phyloP scores from a whole-genome alignment of 2,888 invertebrate genomes.

The Xanthorhoe spadicearia region DNA sequence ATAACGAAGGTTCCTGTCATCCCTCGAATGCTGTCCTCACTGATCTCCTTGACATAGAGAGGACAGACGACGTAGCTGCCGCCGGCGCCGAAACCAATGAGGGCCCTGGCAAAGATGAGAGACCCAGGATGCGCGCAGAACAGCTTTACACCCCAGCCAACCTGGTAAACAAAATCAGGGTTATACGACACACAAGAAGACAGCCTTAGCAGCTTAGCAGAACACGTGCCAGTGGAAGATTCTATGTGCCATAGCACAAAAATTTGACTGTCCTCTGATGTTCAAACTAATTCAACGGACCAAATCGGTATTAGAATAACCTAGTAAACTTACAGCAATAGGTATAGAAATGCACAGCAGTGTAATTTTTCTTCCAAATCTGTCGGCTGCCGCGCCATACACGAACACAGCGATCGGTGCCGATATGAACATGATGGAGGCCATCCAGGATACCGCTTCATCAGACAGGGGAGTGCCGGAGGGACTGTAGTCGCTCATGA shows the following conservation, averaged over 20 bases:
- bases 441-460: constrained; percentile 83
- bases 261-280: too few relatives aligned
- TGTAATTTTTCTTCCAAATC: constrained; percentile 80
- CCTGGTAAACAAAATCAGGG: too few relatives aligned
- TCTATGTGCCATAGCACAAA: too few relatives aligned
- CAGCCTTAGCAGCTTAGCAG: too few relatives aligned
- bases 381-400: constrained; percentile 80
- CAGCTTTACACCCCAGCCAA: constrained; percentile 78
- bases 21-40: constrained; percentile 77
- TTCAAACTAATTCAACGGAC: too few relatives aligned
- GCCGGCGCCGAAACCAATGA: constrained; percentile 78
- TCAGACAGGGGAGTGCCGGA: constrained; percentile 66
- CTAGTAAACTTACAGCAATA: constrained; percentile 66
- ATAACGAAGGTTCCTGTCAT: constrained; percentile 80
- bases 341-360: constrained; percentile 69
- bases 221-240: too few relatives aligned
- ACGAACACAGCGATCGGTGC: constrained; percentile 83
- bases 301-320: too few relatives aligned
- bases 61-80: constrained; percentile 78
- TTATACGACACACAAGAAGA: too few relatives aligned
- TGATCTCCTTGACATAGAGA: constrained; percentile 79
- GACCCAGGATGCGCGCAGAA: constrained; percentile 66
- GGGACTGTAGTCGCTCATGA: constrained; percentile 74
- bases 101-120: constrained; percentile 70
- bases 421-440: constrained; percentile 84